A percentile compares a stretch with the other conserved stretches of the same genome.
Conservation (phyloP, 2,888 invertebrate species). For the Heterodera filipjevi region DNA sequence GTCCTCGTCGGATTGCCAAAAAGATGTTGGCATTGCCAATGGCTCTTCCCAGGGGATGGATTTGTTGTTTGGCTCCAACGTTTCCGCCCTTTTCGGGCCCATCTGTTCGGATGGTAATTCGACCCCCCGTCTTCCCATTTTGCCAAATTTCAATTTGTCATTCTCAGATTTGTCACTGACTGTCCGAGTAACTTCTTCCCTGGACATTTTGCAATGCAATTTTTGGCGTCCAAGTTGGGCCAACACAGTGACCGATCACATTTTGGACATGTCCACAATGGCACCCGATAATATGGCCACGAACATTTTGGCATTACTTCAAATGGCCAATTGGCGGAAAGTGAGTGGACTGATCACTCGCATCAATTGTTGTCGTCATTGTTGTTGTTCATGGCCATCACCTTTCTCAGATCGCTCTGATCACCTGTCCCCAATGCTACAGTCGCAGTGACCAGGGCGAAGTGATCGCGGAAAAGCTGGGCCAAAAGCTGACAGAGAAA, state of each 20-base stretch:
- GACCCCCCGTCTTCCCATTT: background rate
- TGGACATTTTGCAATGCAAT: slow-evolving; percentile 44
- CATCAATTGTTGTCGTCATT: too few species aligned
- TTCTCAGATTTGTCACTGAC: slow-evolving; percentile 40
- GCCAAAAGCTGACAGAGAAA: slow-evolving; percentile 1
- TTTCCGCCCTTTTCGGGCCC: slow-evolving; percentile 46
- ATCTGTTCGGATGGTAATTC: slow-evolving; percentile 42
- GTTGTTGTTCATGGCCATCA: background rate
- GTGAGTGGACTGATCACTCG: slow-evolving; percentile 14
- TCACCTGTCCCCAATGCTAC: slow-evolving; percentile 31
- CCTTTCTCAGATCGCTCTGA: slow-evolving; percentile 27
- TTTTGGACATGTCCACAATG: slow-evolving; percentile 38
- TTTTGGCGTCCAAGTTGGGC: slow-evolving; percentile 44
- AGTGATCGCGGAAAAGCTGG: slow-evolving; percentile 15
- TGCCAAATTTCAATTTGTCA: background rate
- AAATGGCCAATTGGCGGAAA: slow-evolving; percentile 35
- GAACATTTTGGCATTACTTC: slow-evolving; percentile 34
- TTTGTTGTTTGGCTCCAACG: slow-evolving; percentile 33
- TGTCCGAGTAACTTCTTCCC: slow-evolving; percentile 36
- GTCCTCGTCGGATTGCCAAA: background rate
- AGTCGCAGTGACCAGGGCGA: slow-evolving; percentile 10
- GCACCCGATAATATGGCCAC: slow-evolving; percentile 35
- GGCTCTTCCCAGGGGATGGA: slow-evolving; percentile 21
- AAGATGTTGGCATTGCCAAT: background rate
- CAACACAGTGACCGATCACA: slow-evolving; percentile 26